Base-by-base conservation (phyloP, 2,888 invertebrate genomes). In the Mythimna ferrago region DNA sequence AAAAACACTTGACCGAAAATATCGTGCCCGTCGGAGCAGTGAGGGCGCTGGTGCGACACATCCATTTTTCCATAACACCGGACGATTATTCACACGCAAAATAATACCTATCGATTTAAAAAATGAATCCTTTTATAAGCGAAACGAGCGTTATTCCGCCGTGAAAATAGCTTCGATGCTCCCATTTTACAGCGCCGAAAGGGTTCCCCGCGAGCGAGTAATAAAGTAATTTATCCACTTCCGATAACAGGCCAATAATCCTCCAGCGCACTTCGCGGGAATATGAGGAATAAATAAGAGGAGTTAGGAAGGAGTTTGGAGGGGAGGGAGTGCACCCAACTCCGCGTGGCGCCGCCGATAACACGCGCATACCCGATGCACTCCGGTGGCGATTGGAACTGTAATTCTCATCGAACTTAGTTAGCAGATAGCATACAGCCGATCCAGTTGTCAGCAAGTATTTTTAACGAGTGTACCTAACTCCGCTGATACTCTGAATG, bases 161-260 rank as follows among this genome's bases (percentile, higher is more conserved):
- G 91, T 85, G 92, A 91, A 91, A 93, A 94, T 93, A 90, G 91
- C 92, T 89, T 80, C 86, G 89, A 83, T 86, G 91, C 89, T 90
- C 76, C 85, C 89, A 89, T 88, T 91, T 92, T 92, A 88, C 87
- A 90, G 82, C 86, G 69, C 68, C 81, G 85, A 89, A 93, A 93
- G 93, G 94, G 94, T 92, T 93, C 89, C 87, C 71, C 85, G 89
- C 87, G 88, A 89, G 89, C 90, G 90, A 89, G 94, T 94, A 94
- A 95, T 94, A 94, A 94, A 95, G 94, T 94, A 94, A 95, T 95
- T 94, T 95, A 95, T 94, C 94, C 94, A 93, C 91, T 94, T 90
- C 91, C 94, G 95, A 95, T 95, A 95, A 93, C 93, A 91, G 92
- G 86, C 89, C 91, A 94, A 94, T 95, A 94, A 95, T 94, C 94